phyloP scores from a whole-genome alignment of 2,797 vertebrate genomes.

The Xiphophorus birchmanni region DNA sequence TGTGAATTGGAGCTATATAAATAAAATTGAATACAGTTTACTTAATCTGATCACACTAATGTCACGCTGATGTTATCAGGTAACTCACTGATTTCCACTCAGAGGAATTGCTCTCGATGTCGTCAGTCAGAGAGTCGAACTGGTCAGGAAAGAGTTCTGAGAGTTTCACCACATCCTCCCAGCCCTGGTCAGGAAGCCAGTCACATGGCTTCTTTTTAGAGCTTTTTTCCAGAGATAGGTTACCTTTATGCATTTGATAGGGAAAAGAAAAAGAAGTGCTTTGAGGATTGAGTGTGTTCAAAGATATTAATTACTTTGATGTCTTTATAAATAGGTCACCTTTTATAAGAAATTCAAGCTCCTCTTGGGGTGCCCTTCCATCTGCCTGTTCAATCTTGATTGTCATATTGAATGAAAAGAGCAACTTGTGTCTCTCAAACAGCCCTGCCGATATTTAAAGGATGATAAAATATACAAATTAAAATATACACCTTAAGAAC shows the following conservation, averaged over 20 bases:
- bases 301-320: background rate
- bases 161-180: conserved; percentile 91
- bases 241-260: conserved; percentile 78
- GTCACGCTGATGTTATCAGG: conserved; percentile 1
- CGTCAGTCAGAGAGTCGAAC: conserved; percentile 87
- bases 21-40: no score
- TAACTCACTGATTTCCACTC: conserved; percentile 89
- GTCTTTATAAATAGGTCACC: conserved; percentile 75
- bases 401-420: conserved; percentile 95
- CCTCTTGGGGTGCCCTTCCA: conserved; percentile 86
- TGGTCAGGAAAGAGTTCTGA: conserved; percentile 85
- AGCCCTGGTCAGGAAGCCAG: conserved; percentile 93
- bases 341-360: conserved; percentile 96
- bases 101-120: conserved; percentile 80
- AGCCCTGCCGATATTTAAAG: conserved; percentile 80
- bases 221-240: conserved; percentile 93
- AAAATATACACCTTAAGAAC: conserved; percentile 2
- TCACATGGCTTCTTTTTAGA: conserved; percentile 82
- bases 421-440: conserved; percentile 95
- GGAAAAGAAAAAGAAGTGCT: conserved; percentile 9
- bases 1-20: no score
- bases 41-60: background rate
- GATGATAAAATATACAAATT: conserved; percentile 9
- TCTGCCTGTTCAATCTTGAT: conserved; percentile 94
- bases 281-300: background rate